A percentile compares a stretch with the other conserved stretches of the same genome.
phyloP scores from a whole-genome alignment of 2,888 invertebrate species.

The Parnassius orleans region DNA sequence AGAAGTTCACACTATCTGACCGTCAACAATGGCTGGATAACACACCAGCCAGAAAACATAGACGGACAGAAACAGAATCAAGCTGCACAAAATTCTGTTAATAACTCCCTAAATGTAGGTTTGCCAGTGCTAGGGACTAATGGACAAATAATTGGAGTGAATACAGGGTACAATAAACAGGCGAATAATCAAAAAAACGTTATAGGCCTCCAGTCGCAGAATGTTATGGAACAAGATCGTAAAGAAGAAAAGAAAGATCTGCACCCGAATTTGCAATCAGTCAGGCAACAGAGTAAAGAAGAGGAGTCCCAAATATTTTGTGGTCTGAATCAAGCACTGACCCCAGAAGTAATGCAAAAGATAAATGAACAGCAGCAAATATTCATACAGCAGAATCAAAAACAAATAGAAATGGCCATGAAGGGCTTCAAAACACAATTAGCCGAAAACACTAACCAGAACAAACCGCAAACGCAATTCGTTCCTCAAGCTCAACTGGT shows the following conservation, averaged over 20 bases:
- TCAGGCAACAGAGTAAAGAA: constrained; percentile 45
- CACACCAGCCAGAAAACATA: constrained; percentile 60
- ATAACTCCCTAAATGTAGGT: constrained; percentile 52
- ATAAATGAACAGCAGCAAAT: constrained; percentile 81
- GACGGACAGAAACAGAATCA: constrained; percentile 55
- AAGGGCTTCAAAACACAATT: constrained; percentile 69
- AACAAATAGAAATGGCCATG: constrained; percentile 78
- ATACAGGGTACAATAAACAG: constrained; percentile 65
- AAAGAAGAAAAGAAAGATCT: constrained; percentile 62
- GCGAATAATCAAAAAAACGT: constrained; percentile 50
- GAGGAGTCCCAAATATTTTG: constrained; percentile 73
- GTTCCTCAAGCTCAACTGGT: constrained; percentile 67
- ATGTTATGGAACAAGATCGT: constrained; percentile 45
- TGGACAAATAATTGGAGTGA: constrained; percentile 82
- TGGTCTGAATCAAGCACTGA: constrained; percentile 69
- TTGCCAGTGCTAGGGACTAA: constrained; percentile 78
- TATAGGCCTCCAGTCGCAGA: constrained; percentile 42
- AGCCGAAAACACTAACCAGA: constrained; percentile 55
- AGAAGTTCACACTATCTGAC: constrained; percentile 72
- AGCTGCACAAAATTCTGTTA: constrained; percentile 38
- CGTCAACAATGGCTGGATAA: constrained; percentile 74
- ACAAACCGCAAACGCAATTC: constrained; percentile 56
- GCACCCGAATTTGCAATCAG: constrained; percentile 20
- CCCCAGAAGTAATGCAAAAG: constrained; percentile 78
- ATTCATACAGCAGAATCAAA: constrained; percentile 79